A percentile compares a stretch with the other conserved stretches of the same genome.
These are phyloP conservation scores for Cnemophilus loriae DNA, from an alignment of 2,113 vertebrate species.

Conservation along the genomic window DNA sequence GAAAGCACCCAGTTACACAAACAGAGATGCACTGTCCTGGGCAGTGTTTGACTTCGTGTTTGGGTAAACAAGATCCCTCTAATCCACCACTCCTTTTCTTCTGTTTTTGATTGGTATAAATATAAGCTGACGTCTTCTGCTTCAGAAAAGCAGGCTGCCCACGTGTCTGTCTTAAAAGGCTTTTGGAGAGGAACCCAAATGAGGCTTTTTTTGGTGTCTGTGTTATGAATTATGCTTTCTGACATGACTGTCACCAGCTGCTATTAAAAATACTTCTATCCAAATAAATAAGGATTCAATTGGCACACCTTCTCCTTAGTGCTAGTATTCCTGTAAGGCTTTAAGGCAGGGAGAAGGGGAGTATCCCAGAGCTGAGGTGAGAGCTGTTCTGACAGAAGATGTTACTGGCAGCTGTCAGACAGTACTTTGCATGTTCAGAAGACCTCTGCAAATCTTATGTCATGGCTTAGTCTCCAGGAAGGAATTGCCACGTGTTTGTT, in stretches of 20 bases:
- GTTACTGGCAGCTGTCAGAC: neutral
- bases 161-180: neutral
- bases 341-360: neutral
- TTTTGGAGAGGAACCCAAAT: neutral
- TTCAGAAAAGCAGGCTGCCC: neutral
- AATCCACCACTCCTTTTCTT: neutral
- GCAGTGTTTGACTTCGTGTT: neutral
- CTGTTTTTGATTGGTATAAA: neutral
- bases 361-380: neutral
- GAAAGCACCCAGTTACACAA: neutral
- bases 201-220: neutral
- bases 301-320: neutral
- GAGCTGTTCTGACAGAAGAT: neutral
- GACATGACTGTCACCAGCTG: neutral
- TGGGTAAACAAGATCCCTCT: neutral
- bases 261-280: neutral
- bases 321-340: neutral
- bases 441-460: neutral
- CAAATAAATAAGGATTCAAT: neutral
- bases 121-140: neutral
- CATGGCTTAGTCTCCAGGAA: neutral
- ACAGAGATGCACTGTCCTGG: rapidly evolving
- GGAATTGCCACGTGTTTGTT: neutral
- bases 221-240: neutral
- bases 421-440: neutral